phyloP scores from a whole-genome alignment of 2,888 invertebrate genomes.

The Plagodis dolabraria region DNA sequence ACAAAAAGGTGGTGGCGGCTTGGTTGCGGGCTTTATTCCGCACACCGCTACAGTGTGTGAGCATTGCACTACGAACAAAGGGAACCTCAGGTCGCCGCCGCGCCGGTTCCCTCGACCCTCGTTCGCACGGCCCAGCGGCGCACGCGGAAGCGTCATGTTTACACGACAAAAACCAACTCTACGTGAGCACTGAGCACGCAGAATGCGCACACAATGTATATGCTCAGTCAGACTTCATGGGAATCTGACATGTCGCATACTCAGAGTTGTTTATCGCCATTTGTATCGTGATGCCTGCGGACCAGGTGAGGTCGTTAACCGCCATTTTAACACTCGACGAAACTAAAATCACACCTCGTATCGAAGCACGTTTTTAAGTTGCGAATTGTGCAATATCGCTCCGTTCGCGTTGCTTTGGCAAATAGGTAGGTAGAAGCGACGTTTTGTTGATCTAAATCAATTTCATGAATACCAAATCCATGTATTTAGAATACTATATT shows the following conservation, averaged over 20 bases:
- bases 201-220: constrained; percentile 57
- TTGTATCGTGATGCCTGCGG: constrained; percentile 27
- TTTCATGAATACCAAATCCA: no score
- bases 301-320: constrained; percentile 34
- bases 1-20: constrained; percentile 33
- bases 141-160: constrained; percentile 72
- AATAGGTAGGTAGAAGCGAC: neutral
- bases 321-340: constrained; percentile 32
- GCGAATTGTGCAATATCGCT: constrained; percentile 29
- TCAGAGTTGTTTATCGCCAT: constrained; percentile 34
- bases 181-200: constrained; percentile 59
- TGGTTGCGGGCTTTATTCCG: constrained; percentile 37
- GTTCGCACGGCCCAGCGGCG: constrained; percentile 71
- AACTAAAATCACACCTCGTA: constrained; percentile 26
- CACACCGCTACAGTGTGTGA: constrained; percentile 46
- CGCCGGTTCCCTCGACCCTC: constrained; percentile 68
- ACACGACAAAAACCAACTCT: constrained; percentile 65
- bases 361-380: constrained; percentile 22
- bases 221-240: constrained; percentile 51
- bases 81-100: constrained; percentile 61
- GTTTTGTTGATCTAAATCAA: no score
- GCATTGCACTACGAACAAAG: constrained; percentile 67
- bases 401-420: constrained; percentile 7
- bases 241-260: constrained; percentile 44
- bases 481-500: constrained; percentile 2